phyloP scores from a whole-genome alignment of 1,140 invertebrate genomes.

The Drosophila asahinai region DNA sequence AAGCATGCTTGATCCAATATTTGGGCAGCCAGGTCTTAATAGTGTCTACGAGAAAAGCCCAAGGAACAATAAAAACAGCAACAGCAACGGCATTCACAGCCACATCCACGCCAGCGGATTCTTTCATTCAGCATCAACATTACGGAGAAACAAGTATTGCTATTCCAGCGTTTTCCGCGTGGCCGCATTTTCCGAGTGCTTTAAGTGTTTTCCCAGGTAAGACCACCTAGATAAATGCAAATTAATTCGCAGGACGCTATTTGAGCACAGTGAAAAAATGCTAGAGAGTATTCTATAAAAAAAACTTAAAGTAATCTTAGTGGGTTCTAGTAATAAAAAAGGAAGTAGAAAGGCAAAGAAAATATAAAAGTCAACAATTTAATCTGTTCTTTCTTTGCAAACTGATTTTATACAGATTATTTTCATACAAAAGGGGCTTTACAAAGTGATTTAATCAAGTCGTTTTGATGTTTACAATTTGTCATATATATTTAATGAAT shows the following conservation, averaged over 20 bases:
- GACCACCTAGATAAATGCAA: conserved; percentile 40
- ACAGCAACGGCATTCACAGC: conserved; percentile 9
- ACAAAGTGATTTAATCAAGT: background rate
- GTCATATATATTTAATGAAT: too few species aligned
- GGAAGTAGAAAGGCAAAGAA: too few species aligned
- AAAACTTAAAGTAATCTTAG: background rate
- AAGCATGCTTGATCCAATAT: conserved; percentile 45
- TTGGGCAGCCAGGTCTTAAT: conserved; percentile 39
- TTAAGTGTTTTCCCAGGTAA: conserved; percentile 47
- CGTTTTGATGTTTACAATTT: too few species aligned
- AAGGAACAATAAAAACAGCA: conserved; percentile 9
- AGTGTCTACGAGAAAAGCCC: conserved; percentile 41
- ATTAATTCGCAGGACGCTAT: conserved; percentile 26
- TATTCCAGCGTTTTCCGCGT: conserved; percentile 32
- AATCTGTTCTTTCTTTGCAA: background rate
- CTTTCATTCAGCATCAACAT: conserved; percentile 28
- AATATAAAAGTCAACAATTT: too few species aligned
- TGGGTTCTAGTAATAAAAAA: background rate
- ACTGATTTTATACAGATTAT: background rate
- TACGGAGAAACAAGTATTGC: conserved; percentile 26
- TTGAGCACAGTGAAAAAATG: conserved; percentile 15
- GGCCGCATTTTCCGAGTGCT: conserved; percentile 31
- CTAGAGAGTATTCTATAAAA: background rate
- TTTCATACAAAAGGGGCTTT: background rate
- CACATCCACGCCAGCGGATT: conserved; percentile 11